Evolutionary conservation across 2,888 invertebrate genomes (phyloP).

Genomic region (Monopis laevigella): DNA sequence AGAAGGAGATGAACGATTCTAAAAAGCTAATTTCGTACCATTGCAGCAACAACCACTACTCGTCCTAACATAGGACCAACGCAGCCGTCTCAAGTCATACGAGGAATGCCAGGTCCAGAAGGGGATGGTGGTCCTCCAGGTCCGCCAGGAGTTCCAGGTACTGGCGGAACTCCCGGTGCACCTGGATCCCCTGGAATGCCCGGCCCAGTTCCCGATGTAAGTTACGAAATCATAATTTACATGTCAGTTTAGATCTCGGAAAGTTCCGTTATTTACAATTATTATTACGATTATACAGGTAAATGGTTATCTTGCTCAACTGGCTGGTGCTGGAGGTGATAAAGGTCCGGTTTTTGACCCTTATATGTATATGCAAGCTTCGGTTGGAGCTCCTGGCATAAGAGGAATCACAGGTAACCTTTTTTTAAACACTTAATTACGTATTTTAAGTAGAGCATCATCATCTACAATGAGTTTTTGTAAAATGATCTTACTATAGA

Average conservation of each 20-base stretch:
- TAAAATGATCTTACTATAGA: no score
- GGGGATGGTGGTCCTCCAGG: constrained; percentile 70
- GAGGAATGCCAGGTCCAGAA: constrained; percentile 59
- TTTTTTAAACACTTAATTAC: neutral
- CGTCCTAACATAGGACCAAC: constrained; percentile 20
- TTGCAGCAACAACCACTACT: constrained; percentile 21
- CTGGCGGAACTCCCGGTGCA: constrained; percentile 70
- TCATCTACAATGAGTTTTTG: no score
- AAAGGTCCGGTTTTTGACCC: constrained; percentile 79
- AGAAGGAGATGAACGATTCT: no score
- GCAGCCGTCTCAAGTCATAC: constrained; percentile 35
- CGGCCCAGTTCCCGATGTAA: constrained; percentile 76
- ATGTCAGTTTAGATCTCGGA: neutral
- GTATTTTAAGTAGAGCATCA: neutral
- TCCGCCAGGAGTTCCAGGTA: constrained; percentile 68
- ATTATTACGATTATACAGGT: constrained; percentile 36
- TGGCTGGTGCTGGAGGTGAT: constrained; percentile 77
- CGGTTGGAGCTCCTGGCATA: constrained; percentile 82
- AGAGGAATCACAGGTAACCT: constrained; percentile 77
- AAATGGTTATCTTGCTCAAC: constrained; percentile 77
- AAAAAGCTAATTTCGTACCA: no score
- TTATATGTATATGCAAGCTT: constrained; percentile 81
- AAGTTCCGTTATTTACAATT: neutral
- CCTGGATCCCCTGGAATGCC: constrained; percentile 76
- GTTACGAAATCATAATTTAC: constrained; percentile 17